Evolutionary conservation across 2,797 vertebrate genomes (phyloP).

Genomic region (Danio albolineatus): DNA sequence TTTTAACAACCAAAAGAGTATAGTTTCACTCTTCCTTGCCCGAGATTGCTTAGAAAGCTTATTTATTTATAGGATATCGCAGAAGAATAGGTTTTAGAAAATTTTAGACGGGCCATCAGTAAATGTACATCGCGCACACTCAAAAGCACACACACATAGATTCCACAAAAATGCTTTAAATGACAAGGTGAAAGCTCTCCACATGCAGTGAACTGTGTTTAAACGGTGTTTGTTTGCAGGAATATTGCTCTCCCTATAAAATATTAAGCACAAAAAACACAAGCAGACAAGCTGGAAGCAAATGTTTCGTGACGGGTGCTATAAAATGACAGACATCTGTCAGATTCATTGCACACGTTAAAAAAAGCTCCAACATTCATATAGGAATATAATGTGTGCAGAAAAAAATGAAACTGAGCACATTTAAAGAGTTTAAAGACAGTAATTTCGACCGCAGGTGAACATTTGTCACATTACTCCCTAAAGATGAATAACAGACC

Average conservation of each 20-base stretch:
- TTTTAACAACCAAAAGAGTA: slow-evolving; percentile 39
- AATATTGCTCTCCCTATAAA: slow-evolving; percentile 76
- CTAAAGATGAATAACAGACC: slow-evolving; percentile 39
- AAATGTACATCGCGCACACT: background rate
- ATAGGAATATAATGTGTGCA: slow-evolving; percentile 11
- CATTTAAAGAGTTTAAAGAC: slow-evolving; percentile 22
- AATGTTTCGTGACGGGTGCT: slow-evolving; percentile 75
- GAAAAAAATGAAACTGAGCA: slow-evolving; percentile 11
- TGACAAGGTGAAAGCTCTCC: slow-evolving; percentile 54
- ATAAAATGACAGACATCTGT: slow-evolving; percentile 69
- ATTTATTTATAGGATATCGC: slow-evolving; percentile 54
- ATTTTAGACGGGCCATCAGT: background rate
- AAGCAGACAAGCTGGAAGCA: slow-evolving; percentile 68
- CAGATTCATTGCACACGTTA: slow-evolving; percentile 18
- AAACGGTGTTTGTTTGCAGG: slow-evolving; percentile 80
- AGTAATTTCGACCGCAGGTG: slow-evolving; percentile 13
- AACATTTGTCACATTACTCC: slow-evolving; percentile 16
- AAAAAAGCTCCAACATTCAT: background rate
- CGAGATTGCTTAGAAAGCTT: slow-evolving; percentile 7
- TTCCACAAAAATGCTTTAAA: slow-evolving; percentile 1
- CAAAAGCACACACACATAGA: slow-evolving; percentile 17
- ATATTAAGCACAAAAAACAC: slow-evolving; percentile 76
- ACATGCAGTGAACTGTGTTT: slow-evolving; percentile 74
- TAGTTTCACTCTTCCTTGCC: slow-evolving; percentile 17
- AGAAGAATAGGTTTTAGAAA: slow-evolving; percentile 31